A percentile compares a stretch with the other conserved stretches of the same genome.
Conservation (phyloP, 92 coral and sea anemone genomes). For the Zoanthus sociatus region DNA sequence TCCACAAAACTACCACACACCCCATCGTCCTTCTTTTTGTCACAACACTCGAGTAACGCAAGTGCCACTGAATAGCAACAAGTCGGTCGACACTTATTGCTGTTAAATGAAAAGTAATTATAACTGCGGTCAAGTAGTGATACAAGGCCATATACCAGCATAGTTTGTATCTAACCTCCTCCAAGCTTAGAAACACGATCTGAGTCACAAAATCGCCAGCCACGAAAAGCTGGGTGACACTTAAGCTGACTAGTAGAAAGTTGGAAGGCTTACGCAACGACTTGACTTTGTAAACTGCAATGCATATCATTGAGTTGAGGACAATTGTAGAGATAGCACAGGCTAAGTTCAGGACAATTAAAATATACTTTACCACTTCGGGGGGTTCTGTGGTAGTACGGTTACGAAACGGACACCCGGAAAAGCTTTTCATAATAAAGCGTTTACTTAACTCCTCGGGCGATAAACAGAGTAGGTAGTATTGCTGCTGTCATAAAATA, state of each 20-base stretch:
- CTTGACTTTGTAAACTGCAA: conserved; percentile 19
- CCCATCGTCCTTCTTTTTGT: neutral
- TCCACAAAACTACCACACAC: conserved; percentile 15
- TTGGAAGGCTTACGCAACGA: conserved; percentile 18
- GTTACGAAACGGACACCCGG: neutral
- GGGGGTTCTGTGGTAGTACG: neutral
- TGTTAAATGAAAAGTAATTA: conserved; percentile 2
- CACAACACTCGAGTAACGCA: conserved; percentile 22
- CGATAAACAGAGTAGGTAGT: too few species aligned
- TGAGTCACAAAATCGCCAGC: neutral
- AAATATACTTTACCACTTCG: neutral
- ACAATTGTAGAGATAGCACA: neutral
- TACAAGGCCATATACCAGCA: neutral
- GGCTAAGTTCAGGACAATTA: neutral
- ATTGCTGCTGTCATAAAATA: too few species aligned
- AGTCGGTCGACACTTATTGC: conserved; percentile 37
- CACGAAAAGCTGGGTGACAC: conserved; percentile 13
- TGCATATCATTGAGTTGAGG: conserved; percentile 13
- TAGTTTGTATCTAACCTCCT: neutral
- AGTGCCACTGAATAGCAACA: conserved; percentile 36
- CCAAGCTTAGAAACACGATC: neutral
- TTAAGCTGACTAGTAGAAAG: neutral
- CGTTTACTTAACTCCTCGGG: too few species aligned
- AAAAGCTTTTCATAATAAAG: neutral
- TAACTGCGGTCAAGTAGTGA: neutral